phyloP scores from a whole-genome alignment of 2,888 invertebrate genomes.

The Odontomyia ornata region DNA sequence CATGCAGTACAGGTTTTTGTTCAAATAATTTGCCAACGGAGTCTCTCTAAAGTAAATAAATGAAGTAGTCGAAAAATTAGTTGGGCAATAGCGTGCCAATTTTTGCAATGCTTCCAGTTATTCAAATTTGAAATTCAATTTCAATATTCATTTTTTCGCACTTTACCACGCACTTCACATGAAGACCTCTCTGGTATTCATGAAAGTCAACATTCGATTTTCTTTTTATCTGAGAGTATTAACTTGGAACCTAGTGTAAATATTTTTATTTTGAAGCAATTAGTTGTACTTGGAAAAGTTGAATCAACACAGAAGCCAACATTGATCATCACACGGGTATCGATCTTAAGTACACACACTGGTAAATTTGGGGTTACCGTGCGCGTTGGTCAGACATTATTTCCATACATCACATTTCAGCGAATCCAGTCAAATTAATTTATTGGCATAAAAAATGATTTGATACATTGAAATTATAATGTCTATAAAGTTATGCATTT shows the following conservation, averaged over 20 bases:
- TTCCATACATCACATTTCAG: too few relatives aligned
- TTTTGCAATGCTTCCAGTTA: neutral
- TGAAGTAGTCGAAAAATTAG: constrained; percentile 1
- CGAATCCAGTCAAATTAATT: too few relatives aligned
- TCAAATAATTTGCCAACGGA: neutral
- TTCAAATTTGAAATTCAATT: neutral
- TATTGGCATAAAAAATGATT: too few relatives aligned
- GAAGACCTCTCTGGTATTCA: neutral
- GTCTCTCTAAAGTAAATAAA: neutral
- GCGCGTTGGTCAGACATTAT: too few relatives aligned
- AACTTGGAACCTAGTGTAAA: neutral
- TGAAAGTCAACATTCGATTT: constrained; percentile 5
- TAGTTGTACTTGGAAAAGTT: constrained; percentile 19
- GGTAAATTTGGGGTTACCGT: too few relatives aligned
- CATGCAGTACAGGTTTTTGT: too few relatives aligned
- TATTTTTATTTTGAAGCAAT: constrained; percentile 40
- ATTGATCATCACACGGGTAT: neutral
- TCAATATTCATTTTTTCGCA: constrained; percentile 18
- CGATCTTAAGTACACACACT: too few relatives aligned
- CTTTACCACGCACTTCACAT: neutral
- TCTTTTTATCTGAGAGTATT: neutral
- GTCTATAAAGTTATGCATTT: too few relatives aligned
- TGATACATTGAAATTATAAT: too few relatives aligned
- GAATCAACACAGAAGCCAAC: constrained; percentile 31
- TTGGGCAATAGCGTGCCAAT: neutral